Evolutionary conservation across 2,888 invertebrate genomes (phyloP), one percentile per base, ranked within the genome.

Genomic region (Hemithea aestivaria): DNA sequence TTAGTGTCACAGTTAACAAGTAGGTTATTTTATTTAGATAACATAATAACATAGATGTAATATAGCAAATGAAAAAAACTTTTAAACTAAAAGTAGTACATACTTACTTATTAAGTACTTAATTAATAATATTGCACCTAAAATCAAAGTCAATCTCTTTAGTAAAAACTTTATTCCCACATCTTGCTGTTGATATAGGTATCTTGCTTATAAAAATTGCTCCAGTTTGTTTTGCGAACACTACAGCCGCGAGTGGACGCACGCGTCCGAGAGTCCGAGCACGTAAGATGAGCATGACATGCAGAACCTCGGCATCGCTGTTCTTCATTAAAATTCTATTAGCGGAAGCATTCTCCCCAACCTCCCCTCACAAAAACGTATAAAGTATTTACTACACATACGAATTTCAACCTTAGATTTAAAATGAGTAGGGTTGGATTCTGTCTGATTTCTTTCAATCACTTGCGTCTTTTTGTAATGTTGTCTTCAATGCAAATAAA

Each of bases 281-380:
- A 76, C 77, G 73, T 79, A 79, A 80, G 85, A 81, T 75, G 76
- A 74, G 75, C 85, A 84, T 85, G 85, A 87, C 84, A 75, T 69
- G 84, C 85, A 84, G 70, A 78, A 80, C 76, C 65, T 67, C 71
- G 51, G 56, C 67, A 82, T 78, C 74, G 79, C 85, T 82, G 82
- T 83, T 81, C 81, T 87, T 87, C 84, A 85, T 87, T 85, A 87
- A 84, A 83, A 83, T 83, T 84, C 84, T 87, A 87, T 85, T 87
- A 87, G 77, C 82, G 69, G 83, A 81, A 83, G 85, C 85, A 82
- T 84, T 85, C 84, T 80, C 72, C 66, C 60, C 56, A 64, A 56
- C 55, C 39, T 27, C 28, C 43, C 32, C 29, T 27, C n/a, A 16
- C 27, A 22, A 22, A 40, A 22, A 44, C 37, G 30, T 40, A 36